Evolutionary conservation across 1,140 invertebrate species (phyloP), one percentile per base, ranked within the genome.

Genomic region (Galleria mellonella): DNA sequence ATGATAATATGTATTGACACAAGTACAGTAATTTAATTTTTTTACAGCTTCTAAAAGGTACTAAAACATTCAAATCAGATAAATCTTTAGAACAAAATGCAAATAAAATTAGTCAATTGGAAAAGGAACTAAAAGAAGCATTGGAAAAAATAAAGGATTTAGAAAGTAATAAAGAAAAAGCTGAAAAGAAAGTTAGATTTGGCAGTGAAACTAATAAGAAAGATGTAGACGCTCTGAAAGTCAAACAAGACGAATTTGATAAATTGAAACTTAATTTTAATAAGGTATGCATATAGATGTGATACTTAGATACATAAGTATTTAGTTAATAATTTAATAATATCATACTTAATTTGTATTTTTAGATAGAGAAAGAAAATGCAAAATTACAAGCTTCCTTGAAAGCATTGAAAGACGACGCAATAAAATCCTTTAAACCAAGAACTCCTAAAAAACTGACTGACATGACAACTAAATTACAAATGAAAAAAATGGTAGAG

Each of bases 401-500:
- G 17, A 90, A 90, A 47, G 87, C 89, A 57, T 72, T 93, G 33
- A 90, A 88, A 72, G 89, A 91, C 44, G 88, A 89, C 33, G 86
- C 87, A n/a, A 77, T 90, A 7, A 88, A 88, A 59, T 87, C 90
- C 14, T 91, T 90, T 45, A 91, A 91, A 68, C 89, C 89, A 30
- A 84, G 90, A 56, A 88, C 88, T 9, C 88, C 90, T 7, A 93
- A 92, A 59, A 92, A 92, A 62, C 81, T 91, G 3, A 91, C 89
- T 2, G 92, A 94, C 51, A 70, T 90, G 40, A 90, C 91, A 37
- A 90, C 92, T 6, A 92, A 92, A 87, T 61, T 90, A 32, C 90
- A 94, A 81, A 72, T 95, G 43, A 93, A 92, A 57, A 93, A 90
- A 58, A 92, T 94, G 90, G 90, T 94, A 0, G 91, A 93, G 39